phyloP scores from a whole-genome alignment of 2,888 invertebrate genomes.

The Melikaiella ostensackeni region DNA sequence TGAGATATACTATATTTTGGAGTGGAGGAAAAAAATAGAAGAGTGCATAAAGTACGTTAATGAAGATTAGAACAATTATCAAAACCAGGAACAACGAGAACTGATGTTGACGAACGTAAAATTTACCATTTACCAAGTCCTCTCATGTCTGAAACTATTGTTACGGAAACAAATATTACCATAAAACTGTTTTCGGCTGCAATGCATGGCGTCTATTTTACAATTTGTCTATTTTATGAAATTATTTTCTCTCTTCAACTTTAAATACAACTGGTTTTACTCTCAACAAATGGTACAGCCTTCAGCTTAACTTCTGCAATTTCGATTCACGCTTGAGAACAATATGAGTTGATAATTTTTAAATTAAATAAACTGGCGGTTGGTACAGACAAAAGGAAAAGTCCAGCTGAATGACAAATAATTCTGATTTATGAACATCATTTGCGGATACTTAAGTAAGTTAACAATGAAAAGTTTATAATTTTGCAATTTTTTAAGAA shows the following conservation, averaged over 20 bases:
- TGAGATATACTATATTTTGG: not conserved
- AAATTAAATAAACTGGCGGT: too few relatives aligned
- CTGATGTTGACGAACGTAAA: not conserved
- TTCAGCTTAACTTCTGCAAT: too few relatives aligned
- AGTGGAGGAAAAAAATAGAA: not conserved
- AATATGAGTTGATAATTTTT: constrained; percentile 30
- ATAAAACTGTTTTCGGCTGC: too few relatives aligned
- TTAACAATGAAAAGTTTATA: too few relatives aligned
- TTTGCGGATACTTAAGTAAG: too few relatives aligned
- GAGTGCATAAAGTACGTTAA: not conserved
- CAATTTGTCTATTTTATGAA: not conserved
- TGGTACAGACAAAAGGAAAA: too few relatives aligned
- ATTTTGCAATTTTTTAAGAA: too few relatives aligned
- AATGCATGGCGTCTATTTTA: too few relatives aligned
- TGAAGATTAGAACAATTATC: not conserved
- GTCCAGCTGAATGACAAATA: too few relatives aligned
- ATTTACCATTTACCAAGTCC: not conserved
- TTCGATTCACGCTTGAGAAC: constrained; percentile 40
- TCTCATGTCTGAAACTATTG: not conserved
- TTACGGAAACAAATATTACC: not conserved
- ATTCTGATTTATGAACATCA: too few relatives aligned
- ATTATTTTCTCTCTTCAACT: not conserved
- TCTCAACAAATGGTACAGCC: too few relatives aligned
- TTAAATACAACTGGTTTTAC: not conserved
- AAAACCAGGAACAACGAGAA: not conserved